These are phyloP conservation scores for Drosophila dunni DNA, from an alignment of 1,140 invertebrate genomes.

Conservation along the genomic window DNA sequence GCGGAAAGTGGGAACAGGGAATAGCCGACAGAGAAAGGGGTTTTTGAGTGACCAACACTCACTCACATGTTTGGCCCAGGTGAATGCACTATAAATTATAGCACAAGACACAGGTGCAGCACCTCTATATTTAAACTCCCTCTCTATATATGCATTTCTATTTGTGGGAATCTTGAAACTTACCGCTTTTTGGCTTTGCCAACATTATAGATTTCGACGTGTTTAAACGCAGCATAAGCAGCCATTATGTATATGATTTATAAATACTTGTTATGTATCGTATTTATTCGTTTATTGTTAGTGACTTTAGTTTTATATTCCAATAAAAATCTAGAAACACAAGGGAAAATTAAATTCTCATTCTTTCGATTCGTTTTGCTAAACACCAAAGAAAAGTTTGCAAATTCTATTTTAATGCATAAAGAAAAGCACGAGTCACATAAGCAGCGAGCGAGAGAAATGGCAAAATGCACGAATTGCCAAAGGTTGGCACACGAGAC, in stretches of 20 bases:
- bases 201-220: conserved; percentile 89
- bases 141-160: conserved; percentile 1
- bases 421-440: neutral
- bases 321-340: conserved; percentile 40
- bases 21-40: neutral
- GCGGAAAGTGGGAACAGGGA: neutral
- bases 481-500: conserved; percentile 4
- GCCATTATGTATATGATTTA: conserved; percentile 86
- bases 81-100: conserved; percentile 75
- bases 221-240: conserved; percentile 89
- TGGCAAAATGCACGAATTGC: conserved; percentile 13
- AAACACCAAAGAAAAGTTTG: conserved; percentile 20
- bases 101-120: conserved; percentile 18
- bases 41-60: conserved; percentile 16
- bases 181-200: conserved; percentile 90
- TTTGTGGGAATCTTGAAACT: conserved; percentile 42
- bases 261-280: conserved; percentile 32
- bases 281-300: conserved; percentile 24
- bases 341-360: conserved; percentile 3
- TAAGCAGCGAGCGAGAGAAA: neutral
- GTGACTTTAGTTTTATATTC: conserved; percentile 44
- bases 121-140: conserved; percentile 8
- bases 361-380: conserved; percentile 3
- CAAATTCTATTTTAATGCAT: conserved; percentile 27
- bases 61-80: conserved; percentile 35